phyloP scores from a whole-genome alignment of 2,113 vertebrate species.

The Parotia lawesii region DNA sequence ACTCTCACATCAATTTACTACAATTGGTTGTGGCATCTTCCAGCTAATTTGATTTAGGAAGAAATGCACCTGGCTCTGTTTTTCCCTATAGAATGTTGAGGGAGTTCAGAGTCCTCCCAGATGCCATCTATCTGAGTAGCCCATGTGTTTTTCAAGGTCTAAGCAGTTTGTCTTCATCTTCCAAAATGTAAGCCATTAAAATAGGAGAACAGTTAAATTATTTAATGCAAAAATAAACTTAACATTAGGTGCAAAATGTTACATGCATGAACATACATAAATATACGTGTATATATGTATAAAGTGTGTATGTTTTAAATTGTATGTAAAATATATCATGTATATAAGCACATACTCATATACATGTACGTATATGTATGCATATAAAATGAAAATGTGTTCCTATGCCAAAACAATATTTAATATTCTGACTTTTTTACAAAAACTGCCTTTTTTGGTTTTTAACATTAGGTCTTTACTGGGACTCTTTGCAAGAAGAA shows the following conservation, averaged over 20 bases:
- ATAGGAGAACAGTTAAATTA: slow-evolving; percentile 81
- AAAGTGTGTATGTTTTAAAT: background rate
- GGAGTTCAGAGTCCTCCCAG: slow-evolving; percentile 78
- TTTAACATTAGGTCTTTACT: background rate
- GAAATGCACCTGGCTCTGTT: slow-evolving; percentile 99
- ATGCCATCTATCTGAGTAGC: slow-evolving; percentile 83
- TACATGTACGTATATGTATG: background rate
- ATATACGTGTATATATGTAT: background rate
- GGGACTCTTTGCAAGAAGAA: background rate
- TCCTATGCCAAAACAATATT: background rate
- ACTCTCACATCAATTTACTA: slow-evolving; percentile 99
- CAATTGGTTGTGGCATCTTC: slow-evolving; percentile 99
- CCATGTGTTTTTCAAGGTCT: slow-evolving; percentile 91
- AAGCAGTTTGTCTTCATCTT: slow-evolving; percentile 90
- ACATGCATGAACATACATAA: background rate
- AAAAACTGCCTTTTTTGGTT: background rate
- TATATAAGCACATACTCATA: background rate
- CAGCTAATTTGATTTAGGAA: slow-evolving; percentile 98
- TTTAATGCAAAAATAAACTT: slow-evolving; percentile 82
- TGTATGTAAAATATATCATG: background rate
- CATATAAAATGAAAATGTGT: slow-evolving; percentile 36
- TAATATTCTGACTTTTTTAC: slow-evolving; percentile 12
- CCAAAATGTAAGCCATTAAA: slow-evolving; percentile 86
- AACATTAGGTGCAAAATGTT: slow-evolving; percentile 67
- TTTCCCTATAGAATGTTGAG: slow-evolving; percentile 96